phyloP scores from a whole-genome alignment of 2,113 vertebrate species.

The Corythornis madagascariensis region DNA sequence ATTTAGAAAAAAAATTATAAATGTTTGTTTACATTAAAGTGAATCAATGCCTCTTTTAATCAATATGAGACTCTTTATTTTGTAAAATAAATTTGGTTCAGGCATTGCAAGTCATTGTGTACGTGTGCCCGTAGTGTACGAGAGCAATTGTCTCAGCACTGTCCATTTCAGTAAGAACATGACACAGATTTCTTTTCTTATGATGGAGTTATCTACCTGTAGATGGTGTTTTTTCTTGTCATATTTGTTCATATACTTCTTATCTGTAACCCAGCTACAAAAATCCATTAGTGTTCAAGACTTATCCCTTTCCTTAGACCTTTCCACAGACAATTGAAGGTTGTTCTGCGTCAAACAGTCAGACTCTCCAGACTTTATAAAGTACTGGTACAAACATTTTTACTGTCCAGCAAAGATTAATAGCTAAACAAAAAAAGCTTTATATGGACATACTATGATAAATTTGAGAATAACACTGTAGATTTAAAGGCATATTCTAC shows the following conservation, averaged over 20 bases:
- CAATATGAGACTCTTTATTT: background rate
- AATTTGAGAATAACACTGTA: background rate
- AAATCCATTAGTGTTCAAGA: background rate
- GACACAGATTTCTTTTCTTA: background rate
- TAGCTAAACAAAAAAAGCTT: background rate
- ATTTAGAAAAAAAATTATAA: background rate
- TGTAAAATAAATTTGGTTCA: background rate
- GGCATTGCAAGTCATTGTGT: background rate
- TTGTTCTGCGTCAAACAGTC: background rate
- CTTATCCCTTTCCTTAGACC: background rate
- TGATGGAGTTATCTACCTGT: background rate
- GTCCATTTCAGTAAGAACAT: background rate
- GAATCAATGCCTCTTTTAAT: background rate
- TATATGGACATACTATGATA: background rate
- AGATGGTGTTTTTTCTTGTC: background rate
- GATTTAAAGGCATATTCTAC: constrained; percentile 11
- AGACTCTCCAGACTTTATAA: background rate
- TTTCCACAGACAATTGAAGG: background rate
- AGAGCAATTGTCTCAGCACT: background rate
- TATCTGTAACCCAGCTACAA: background rate
- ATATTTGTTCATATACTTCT: background rate
- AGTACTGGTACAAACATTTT: background rate
- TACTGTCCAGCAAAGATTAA: background rate
- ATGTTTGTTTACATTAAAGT: background rate
- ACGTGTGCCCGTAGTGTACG: accelerated